These are phyloP conservation scores for Mycteria americana DNA, from an alignment of 2,797 vertebrate species.

Conservation along the genomic window DNA sequence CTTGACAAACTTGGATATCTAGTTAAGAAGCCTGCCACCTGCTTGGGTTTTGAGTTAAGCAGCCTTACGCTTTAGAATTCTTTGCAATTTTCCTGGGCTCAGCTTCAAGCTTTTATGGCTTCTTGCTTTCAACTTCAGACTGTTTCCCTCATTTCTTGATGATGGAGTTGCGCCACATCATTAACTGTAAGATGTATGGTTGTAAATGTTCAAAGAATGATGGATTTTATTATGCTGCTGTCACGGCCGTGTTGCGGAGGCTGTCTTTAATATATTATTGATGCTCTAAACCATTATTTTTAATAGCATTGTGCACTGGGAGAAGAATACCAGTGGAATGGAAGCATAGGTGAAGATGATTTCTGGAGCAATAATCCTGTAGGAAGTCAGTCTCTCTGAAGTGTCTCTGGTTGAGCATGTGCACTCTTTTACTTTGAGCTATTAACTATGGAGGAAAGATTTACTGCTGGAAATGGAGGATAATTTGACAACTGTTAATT, in stretches of 20 bases:
- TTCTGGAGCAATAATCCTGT: neutral
- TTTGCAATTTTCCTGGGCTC: neutral
- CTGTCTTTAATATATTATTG: conserved; percentile 26
- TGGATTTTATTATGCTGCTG: neutral
- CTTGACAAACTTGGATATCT: neutral
- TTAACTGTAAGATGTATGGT: conserved; percentile 18
- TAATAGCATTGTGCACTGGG: neutral
- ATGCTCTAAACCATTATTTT: conserved; percentile 31
- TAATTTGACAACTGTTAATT: neutral
- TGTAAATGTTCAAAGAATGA: conserved; percentile 38
- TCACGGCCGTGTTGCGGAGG: neutral
- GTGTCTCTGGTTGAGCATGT: neutral
- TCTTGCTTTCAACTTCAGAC: neutral
- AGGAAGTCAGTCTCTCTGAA: neutral
- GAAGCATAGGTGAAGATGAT: neutral
- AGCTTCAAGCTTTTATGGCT: neutral
- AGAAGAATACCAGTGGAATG: neutral
- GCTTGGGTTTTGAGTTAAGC: neutral
- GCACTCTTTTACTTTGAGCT: neutral
- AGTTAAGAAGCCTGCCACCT: neutral
- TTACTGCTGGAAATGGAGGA: neutral
- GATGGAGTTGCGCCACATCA: neutral
- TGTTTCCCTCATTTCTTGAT: neutral
- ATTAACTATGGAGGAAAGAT: neutral
- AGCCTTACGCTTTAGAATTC: neutral